Evolutionary conservation across 2,113 vertebrate species (phyloP).

Genomic region (Tragulus kanchil): DNA sequence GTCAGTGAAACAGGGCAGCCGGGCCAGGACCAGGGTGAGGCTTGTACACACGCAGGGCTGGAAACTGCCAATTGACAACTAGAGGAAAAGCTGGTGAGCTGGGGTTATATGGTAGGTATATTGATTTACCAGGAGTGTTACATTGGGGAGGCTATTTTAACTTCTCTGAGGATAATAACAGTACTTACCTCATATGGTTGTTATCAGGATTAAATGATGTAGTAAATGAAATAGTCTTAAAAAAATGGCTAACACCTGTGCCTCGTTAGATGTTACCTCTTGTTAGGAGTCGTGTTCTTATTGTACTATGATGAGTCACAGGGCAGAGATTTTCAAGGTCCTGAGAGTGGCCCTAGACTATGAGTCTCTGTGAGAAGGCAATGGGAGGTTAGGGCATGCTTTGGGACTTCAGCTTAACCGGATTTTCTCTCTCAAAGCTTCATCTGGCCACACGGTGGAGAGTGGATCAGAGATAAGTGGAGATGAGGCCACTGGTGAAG

Average conservation of each 20-base stretch:
- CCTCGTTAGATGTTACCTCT: background rate
- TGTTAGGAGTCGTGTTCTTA: background rate
- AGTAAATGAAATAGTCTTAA: background rate
- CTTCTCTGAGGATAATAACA: background rate
- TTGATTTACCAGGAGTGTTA: background rate
- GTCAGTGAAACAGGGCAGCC: background rate
- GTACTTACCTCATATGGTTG: background rate
- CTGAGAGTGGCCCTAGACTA: background rate
- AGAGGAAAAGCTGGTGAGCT: background rate
- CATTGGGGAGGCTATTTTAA: background rate
- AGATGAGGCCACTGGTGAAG: background rate
- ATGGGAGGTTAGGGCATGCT: background rate
- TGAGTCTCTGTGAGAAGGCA: background rate
- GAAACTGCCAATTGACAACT: background rate
- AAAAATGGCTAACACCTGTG: background rate
- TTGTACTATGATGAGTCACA: background rate
- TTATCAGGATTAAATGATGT: background rate
- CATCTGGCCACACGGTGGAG: background rate
- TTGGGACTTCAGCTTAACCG: background rate
- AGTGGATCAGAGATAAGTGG: background rate
- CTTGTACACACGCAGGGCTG: fast-evolving
- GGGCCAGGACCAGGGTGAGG: background rate
- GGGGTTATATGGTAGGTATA: fast-evolving
- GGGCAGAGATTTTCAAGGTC: background rate
- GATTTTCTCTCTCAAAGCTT: background rate